Conservation (phyloP, 2,113 vertebrate species). For the Eretmodus cyanostictus region DNA sequence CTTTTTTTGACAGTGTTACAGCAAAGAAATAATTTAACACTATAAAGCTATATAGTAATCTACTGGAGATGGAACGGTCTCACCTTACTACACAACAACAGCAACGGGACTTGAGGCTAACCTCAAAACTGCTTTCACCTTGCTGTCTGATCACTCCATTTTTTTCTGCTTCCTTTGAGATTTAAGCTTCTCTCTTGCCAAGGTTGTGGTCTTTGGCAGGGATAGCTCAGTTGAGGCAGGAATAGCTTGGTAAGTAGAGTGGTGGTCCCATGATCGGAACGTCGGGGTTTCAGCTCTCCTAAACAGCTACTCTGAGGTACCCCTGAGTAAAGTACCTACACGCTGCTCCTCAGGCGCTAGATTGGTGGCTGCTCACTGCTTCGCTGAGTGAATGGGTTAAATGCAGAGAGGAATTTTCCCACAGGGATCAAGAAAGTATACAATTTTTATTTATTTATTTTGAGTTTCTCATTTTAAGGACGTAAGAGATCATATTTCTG, state of each 20-base stretch:
- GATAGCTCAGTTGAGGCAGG: neutral
- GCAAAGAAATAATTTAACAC: neutral
- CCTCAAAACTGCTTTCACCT: neutral
- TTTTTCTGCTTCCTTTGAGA: neutral
- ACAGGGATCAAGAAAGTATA: neutral
- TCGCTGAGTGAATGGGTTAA: neutral
- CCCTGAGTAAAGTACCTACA: neutral
- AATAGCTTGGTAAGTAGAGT: neutral
- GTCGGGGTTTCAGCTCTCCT: neutral
- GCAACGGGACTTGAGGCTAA: neutral
- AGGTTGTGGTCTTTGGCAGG: neutral
- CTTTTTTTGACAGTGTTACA: neutral
- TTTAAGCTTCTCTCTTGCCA: neutral
- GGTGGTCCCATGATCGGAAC: neutral
- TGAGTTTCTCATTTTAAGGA: neutral
- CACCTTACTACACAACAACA: neutral
- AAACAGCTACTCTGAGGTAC: neutral
- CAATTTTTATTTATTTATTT: neutral
- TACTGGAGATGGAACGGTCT: neutral
- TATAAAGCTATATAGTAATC: neutral
- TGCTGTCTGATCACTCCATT: neutral
- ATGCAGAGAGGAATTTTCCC: neutral
- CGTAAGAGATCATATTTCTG: neutral
- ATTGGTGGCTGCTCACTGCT: neutral
- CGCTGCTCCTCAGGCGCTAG: neutral